A percentile compares a stretch with the other conserved stretches of the same genome.
These are phyloP conservation scores for Gallinago undulata DNA, from an alignment of 2,113 vertebrate genomes.

Conservation along the genomic window DNA sequence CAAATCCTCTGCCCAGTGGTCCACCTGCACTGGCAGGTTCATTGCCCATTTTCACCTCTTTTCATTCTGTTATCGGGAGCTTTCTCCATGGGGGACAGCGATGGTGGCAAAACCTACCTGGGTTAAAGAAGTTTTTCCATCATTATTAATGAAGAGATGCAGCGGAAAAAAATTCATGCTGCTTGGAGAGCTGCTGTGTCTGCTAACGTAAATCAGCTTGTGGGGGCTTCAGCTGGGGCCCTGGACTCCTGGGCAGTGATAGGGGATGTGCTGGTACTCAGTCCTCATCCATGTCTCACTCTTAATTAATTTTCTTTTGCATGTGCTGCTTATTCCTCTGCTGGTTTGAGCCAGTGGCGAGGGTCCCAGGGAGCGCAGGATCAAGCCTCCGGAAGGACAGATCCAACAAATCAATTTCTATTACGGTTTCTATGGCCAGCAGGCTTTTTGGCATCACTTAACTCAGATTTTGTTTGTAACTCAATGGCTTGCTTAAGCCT, in stretches of 20 bases:
- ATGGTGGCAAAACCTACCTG: constrained; percentile 31
- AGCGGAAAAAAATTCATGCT: background rate
- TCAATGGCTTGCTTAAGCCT: background rate
- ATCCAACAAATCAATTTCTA: background rate
- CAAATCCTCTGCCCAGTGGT: background rate
- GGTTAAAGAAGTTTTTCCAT: constrained; percentile 14
- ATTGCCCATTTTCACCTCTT: background rate
- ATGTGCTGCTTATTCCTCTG: background rate
- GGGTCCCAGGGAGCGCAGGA: background rate
- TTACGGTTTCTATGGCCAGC: background rate
- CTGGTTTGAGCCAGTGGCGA: background rate
- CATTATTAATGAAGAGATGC: constrained; percentile 32
- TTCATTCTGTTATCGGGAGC: background rate
- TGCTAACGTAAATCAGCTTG: background rate
- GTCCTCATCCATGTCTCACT: background rate
- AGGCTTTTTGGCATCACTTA: background rate
- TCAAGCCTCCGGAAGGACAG: background rate
- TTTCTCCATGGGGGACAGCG: background rate
- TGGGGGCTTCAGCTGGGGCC: background rate
- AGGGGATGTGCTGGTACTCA: background rate
- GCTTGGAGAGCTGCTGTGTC: constrained; percentile 13
- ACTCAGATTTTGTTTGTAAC: background rate
- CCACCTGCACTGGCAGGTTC: background rate
- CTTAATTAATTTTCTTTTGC: background rate
- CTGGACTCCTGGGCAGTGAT: background rate